A percentile compares a stretch with the other conserved stretches of the same genome.
These are phyloP conservation scores for Plemyria rubiginata DNA, from an alignment of 2,888 invertebrate genomes.

Conservation along the genomic window DNA sequence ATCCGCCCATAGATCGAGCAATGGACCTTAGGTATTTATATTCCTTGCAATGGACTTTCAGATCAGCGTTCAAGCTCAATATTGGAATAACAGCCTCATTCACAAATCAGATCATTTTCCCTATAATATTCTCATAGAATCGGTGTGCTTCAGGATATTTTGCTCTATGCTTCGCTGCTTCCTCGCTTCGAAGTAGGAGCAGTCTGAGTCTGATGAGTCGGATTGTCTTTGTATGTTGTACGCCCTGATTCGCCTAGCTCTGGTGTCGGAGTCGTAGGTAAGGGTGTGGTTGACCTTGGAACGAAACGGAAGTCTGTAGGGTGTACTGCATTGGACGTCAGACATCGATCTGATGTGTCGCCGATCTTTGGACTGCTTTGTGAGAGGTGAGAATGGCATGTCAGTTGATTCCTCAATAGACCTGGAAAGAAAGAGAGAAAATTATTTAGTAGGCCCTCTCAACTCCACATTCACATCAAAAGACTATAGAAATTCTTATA, in stretches of 20 bases:
- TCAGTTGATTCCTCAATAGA: conserved; percentile 66
- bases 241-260: conserved; percentile 62
- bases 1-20: conserved; percentile 5
- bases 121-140: conserved; percentile 79
- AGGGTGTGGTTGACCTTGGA: conserved; percentile 66
- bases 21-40: too few relatives aligned
- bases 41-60: conserved; percentile 8
- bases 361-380: conserved; percentile 71
- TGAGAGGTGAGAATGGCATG: conserved; percentile 65
- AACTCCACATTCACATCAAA: too few relatives aligned
- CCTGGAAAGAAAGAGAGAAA: conserved; percentile 60
- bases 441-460: not conserved
- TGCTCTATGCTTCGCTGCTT: conserved; percentile 67
- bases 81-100: conserved; percentile 67
- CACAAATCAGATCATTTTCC: conserved; percentile 50
- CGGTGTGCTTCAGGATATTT: conserved; percentile 75
- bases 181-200: conserved; percentile 61
- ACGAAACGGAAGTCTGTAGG: conserved; percentile 68
- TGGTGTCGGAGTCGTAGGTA: conserved; percentile 76
- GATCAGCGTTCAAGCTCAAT: conserved; percentile 19
- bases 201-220: conserved; percentile 77
- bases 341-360: conserved; percentile 81
- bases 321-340: conserved; percentile 78
- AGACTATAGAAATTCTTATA: too few relatives aligned
- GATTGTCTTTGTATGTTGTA: conserved; percentile 59